A percentile compares a stretch with the other conserved stretches of the same genome.
Evolutionary conservation across 2,113 vertebrate genomes (phyloP).

Genomic region (Scomber japonicus): DNA sequence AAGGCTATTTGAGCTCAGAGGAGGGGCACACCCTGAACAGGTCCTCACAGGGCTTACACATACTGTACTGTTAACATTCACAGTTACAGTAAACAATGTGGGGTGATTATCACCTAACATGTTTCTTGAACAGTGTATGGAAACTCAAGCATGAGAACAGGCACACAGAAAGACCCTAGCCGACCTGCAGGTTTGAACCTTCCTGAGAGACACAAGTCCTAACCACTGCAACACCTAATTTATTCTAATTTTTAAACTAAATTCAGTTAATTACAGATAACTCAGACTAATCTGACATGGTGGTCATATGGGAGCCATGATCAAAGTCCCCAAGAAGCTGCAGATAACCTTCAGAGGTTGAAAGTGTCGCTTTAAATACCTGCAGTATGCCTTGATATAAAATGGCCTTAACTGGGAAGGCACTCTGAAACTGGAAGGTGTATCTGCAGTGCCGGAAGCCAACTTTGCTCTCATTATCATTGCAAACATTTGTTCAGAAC

Average conservation of each 20-base stretch:
- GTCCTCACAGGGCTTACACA: not conserved
- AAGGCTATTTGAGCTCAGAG: no score
- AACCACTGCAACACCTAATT: constrained; percentile 4
- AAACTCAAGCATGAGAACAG: no score
- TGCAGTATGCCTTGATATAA: not conserved
- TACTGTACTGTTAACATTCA: no score
- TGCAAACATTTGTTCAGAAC: constrained; percentile 56
- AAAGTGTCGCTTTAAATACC: no score
- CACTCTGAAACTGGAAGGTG: not conserved
- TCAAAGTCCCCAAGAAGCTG: constrained; percentile 14
- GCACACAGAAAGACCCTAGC: not conserved
- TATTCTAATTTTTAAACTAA: not conserved
- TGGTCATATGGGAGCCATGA: constrained; percentile 15
- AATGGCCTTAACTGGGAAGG: not conserved
- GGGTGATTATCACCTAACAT: no score
- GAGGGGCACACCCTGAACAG: no score
- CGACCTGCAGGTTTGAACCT: not conserved
- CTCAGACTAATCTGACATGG: constrained; percentile 17
- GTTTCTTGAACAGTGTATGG: no score
- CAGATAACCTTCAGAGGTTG: not conserved
- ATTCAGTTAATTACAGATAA: constrained; percentile 13
- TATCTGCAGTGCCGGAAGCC: constrained; percentile 29
- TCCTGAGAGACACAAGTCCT: not conserved
- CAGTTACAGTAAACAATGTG: not conserved
- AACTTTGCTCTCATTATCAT: constrained; percentile 48